Conservation (phyloP, 2,888 invertebrate species). For the Toxonevra muliebris region DNA sequence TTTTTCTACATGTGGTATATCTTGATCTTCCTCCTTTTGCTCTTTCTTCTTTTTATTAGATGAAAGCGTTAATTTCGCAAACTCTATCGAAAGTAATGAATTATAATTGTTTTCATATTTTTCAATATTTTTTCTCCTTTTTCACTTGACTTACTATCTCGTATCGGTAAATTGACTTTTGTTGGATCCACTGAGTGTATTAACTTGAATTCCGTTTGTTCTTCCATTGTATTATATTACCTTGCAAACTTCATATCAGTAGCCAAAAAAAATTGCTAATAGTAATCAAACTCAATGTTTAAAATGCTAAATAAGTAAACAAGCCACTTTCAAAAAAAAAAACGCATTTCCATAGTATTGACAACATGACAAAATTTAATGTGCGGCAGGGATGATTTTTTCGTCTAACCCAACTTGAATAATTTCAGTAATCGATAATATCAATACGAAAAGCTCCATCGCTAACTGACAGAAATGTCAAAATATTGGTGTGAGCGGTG, state of each 20-base stretch:
- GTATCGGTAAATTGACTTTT: slow-evolving; percentile 54
- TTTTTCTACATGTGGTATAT: background rate
- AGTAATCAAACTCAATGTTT: background rate
- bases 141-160: slow-evolving; percentile 49
- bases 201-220: slow-evolving; percentile 50
- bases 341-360: no score
- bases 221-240: slow-evolving; percentile 37
- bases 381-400: background rate
- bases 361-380: no score
- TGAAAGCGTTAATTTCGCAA: slow-evolving; percentile 61
- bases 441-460: background rate
- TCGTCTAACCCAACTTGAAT: background rate
- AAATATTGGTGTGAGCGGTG: no score
- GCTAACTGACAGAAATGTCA: no score
- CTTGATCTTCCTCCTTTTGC: slow-evolving; percentile 17
- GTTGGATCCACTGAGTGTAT: slow-evolving; percentile 58
- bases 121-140: background rate
- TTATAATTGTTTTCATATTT: background rate
- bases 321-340: no score
- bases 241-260: background rate
- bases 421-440: background rate
- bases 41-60: slow-evolving; percentile 50
- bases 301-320: no score
- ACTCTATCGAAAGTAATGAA: slow-evolving; percentile 43
- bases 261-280: background rate